Evolutionary conservation across 2,113 vertebrate genomes (phyloP).

Genomic region (Semicossyphus pulcher): DNA sequence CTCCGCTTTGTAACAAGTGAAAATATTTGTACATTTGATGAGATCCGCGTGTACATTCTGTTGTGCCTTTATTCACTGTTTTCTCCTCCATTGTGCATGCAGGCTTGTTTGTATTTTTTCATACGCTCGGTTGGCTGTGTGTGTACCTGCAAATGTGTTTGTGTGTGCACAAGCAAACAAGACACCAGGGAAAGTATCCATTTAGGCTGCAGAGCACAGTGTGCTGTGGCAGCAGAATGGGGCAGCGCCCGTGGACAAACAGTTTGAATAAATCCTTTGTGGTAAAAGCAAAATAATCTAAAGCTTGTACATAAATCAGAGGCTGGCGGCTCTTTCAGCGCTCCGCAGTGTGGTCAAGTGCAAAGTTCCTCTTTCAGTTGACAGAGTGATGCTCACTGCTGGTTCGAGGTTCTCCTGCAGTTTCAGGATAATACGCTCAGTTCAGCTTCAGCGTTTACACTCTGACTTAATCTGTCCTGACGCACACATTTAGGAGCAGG

Average conservation of each 20-base stretch:
- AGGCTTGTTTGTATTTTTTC: slow-evolving; percentile 26
- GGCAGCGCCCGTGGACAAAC: slow-evolving; percentile 23
- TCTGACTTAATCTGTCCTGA: slow-evolving; percentile 47
- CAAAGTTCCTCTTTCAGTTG: slow-evolving; percentile 30
- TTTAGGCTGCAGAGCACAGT: slow-evolving; percentile 31
- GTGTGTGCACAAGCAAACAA: slow-evolving; percentile 41
- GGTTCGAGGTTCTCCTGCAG: slow-evolving; percentile 25
- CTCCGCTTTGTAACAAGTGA: background rate
- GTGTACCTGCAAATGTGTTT: slow-evolving; percentile 20
- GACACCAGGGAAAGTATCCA: slow-evolving; percentile 29
- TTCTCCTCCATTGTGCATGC: background rate
- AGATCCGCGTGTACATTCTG: background rate
- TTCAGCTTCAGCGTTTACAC: slow-evolving; percentile 37
- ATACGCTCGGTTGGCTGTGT: slow-evolving; percentile 3
- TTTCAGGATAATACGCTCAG: slow-evolving; percentile 28
- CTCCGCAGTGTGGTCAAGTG: slow-evolving; percentile 13
- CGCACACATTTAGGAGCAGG: slow-evolving; percentile 23
- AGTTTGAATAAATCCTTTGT: slow-evolving; percentile 51
- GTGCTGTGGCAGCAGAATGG: slow-evolving; percentile 43
- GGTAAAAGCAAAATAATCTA: slow-evolving; percentile 18
- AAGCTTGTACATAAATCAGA: slow-evolving; percentile 40
- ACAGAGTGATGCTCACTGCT: slow-evolving; percentile 17
- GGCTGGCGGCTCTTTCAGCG: background rate
- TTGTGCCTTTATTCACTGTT: slow-evolving; percentile 1
- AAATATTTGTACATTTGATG: slow-evolving; percentile 17